Base-by-base conservation (phyloP, 2,888 invertebrate genomes). In the Anoncus sp. region DNA sequence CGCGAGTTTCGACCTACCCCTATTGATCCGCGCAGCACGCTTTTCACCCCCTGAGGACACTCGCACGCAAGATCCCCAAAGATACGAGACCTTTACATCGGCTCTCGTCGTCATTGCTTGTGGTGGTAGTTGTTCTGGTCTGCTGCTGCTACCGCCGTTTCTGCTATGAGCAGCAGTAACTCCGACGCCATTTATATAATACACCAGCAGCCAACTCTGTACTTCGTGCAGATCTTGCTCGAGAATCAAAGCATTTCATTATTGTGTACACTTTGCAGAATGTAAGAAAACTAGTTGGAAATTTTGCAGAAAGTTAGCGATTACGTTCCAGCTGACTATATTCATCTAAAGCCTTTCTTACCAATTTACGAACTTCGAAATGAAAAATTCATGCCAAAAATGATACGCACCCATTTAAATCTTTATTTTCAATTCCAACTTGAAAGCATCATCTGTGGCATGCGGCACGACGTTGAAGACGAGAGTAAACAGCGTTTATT, bases 21-120 rank as follows among this genome's bases (percentile, higher is more conserved):
- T 89, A 89, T 90, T 87, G 89, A 89, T 89, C 89, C 86, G 81
- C 79, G 81, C 73, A 69, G 72, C 79, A 62, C 76, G 74, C 66
- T 62, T 82, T 79, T 81, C 81, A 79, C 77, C 80, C 81, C 77
- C 83, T 80, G 83, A 86, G 86, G 84, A 88, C 84, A 82, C 84
- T 86, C 83, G 86, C 86, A 87, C 87, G 88, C 88, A 87, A 88
- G 86, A 87, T 89, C 85, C 85, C 82, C 79, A 82, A 84, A 86
- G 88, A 89, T 87, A 88, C 82, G 83, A 82, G 82, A 83, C 85
- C 85, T 84, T 85, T 84, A 83, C 83, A 72, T 79, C 72, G 79
- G 72, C 76, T 81, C 79, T 79, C 51, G 51, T 24, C 53, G 71
- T 80, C 79, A 76, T 81, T 81, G 72, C 79, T 80, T 66, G 38